Base-by-base conservation (phyloP, 2,888 invertebrate genomes). In the Campoplex capitator region DNA sequence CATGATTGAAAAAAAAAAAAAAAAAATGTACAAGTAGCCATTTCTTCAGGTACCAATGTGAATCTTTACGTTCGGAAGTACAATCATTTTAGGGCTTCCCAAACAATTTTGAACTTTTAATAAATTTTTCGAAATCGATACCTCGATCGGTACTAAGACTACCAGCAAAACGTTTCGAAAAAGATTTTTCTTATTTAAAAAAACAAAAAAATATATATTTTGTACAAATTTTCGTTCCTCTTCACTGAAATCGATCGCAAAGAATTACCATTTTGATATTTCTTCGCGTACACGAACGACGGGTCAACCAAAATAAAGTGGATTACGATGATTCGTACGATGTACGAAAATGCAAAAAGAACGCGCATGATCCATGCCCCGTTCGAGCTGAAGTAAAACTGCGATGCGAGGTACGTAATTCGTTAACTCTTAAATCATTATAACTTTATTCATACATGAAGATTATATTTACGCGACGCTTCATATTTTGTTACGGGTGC, bases 341-440 rank as follows among this genome's bases (percentile, higher is more conserved):
- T 7, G 75, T 79, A 75, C 74, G 85, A 67, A 42, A 62, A 2
- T 70, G 23, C 65, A 51, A 70, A 79, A 23, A 23, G 62, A 54
- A 54, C 54, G 62, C 65, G 75, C 85, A 86, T 86, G 78, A 67
- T 86, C 85, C 85, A 86, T 86, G 35, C 82, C 85, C 75, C n/a
- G 74, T 83, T 74, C 68, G 32, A 79, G 35, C 45, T n/a, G 56
- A 35, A 78, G 54, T 42, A 74, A 56, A 54, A 84, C 78, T 86
- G 83, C 42, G 75, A 82, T 51, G 70, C 82, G 38, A 79, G 38
- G 23, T 32, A 45, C 68, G 54, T 48, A 38, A 45, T 79, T 79
- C 83, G 70, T 1, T 23, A 65, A 75, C 51, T 79, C 78, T 85
- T 85, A 85, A 82, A 71, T 68, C 73, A 16, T 56, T 68, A 38